Percentiles rank a stretch among this genome's conserved stretches.
Evolutionary conservation across 2,797 vertebrate species (phyloP).

Genomic region (Sciaenops ocellatus): DNA sequence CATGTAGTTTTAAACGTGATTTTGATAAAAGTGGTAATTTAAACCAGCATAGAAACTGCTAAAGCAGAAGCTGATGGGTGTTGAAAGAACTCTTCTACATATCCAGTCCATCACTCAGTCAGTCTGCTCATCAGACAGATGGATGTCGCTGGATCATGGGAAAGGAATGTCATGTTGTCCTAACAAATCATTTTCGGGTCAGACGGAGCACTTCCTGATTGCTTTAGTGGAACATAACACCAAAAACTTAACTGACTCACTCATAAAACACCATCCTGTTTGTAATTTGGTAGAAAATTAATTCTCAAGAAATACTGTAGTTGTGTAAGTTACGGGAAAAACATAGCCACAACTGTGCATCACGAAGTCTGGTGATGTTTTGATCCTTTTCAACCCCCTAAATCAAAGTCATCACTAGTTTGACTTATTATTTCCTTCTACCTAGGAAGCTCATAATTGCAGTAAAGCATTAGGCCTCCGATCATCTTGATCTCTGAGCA

Average conservation of each 20-base stretch:
- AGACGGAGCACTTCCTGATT: constrained; percentile 64
- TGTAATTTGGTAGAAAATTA: background rate
- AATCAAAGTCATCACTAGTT: constrained; percentile 7
- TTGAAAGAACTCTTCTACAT: background rate
- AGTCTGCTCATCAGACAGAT: constrained; percentile 12
- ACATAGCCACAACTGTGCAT: constrained; percentile 21
- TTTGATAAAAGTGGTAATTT: background rate
- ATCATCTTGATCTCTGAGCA: constrained; percentile 11
- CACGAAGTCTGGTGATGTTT: constrained; percentile 24
- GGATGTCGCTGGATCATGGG: constrained; percentile 60
- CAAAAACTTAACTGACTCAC: background rate
- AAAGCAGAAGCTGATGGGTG: background rate
- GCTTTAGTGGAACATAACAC: constrained; percentile 38
- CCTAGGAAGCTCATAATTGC: constrained; percentile 22
- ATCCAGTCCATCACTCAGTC: constrained; percentile 27
- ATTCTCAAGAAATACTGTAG: background rate
- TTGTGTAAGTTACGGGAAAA: background rate
- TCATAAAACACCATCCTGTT: background rate
- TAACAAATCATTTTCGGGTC: constrained; percentile 53
- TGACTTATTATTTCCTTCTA: constrained; percentile 27
- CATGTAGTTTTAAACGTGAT: background rate
- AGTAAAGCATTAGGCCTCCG: constrained; percentile 12
- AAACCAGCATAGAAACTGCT: background rate
- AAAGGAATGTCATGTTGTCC: constrained; percentile 63
- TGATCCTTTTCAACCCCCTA: constrained; percentile 26